A percentile compares a stretch with the other conserved stretches of the same genome.
These are phyloP conservation scores for Catharus bicknelli DNA, from an alignment of 2,113 vertebrate species.

Conservation along the genomic window DNA sequence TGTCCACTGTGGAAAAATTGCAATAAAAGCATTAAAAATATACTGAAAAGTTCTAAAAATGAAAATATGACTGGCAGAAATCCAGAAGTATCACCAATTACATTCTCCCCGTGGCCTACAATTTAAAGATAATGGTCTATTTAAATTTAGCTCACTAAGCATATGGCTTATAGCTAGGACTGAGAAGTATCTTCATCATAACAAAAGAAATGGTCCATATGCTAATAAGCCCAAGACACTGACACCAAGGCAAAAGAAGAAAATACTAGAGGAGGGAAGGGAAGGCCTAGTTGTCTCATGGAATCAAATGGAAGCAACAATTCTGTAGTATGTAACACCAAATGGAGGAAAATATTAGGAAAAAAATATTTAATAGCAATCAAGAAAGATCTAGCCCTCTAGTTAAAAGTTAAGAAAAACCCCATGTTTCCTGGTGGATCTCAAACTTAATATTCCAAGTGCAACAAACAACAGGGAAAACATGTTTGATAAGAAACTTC, in stretches of 20 bases:
- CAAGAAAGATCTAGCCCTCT: not conserved
- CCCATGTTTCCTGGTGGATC: not conserved
- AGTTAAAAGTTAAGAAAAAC: not conserved
- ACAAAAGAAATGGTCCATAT: not conserved
- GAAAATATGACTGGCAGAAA: not conserved
- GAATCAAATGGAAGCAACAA: not conserved
- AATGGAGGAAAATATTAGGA: not conserved
- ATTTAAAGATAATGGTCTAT: not conserved
- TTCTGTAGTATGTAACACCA: not conserved
- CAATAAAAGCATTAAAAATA: not conserved
- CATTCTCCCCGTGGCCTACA: not conserved
- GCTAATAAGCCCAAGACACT: not conserved
- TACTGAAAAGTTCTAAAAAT: not conserved
- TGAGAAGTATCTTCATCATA: not conserved
- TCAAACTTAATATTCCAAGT: not conserved
- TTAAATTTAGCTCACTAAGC: not conserved
- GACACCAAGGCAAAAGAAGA: not conserved
- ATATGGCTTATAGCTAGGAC: not conserved
- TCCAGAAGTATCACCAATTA: not conserved
- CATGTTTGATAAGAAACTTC: not conserved
- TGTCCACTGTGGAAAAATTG: not conserved
- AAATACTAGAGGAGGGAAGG: not conserved
- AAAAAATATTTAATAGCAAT: not conserved
- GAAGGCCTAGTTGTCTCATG: not conserved
- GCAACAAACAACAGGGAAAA: not conserved